A percentile compares a stretch with the other conserved stretches of the same genome.
Conservation (phyloP, 2,888 invertebrate genomes). For the Ochropleura plecta region DNA sequence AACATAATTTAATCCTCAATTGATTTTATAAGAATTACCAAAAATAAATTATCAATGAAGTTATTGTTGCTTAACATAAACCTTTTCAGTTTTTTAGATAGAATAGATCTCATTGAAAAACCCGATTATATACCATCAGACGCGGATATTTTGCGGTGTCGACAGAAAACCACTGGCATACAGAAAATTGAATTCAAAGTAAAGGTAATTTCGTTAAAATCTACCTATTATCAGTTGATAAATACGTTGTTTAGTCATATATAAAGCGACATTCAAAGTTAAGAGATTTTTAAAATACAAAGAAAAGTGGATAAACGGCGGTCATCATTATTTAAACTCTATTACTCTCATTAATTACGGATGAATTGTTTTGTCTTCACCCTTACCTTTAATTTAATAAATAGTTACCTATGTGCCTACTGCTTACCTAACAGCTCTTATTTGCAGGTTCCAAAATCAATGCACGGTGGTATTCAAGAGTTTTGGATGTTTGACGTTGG, state of each 20-base stretch:
- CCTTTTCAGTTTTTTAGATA: constrained; percentile 93
- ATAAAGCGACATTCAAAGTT: neutral
- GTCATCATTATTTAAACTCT: neutral
- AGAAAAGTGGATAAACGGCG: neutral
- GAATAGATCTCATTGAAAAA: constrained; percentile 92
- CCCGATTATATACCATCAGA: constrained; percentile 93
- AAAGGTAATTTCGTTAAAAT: constrained; percentile 80
- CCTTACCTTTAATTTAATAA: neutral
- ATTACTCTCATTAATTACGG: neutral
- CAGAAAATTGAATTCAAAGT: constrained; percentile 94
- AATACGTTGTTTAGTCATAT: neutral
- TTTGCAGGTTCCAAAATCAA: constrained; percentile 91
- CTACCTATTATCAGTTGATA: neutral
- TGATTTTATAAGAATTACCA: neutral
- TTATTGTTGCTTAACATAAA: neutral
- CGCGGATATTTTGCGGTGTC: constrained; percentile 94
- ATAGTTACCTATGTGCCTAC: neutral
- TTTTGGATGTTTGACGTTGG: constrained; percentile 97
- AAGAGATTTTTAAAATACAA: neutral
- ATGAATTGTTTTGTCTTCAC: neutral
- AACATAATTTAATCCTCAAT: neutral
- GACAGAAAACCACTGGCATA: constrained; percentile 93
- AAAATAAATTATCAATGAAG: neutral
- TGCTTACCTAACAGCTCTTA: neutral
- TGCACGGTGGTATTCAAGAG: constrained; percentile 93